Percentiles rank a stretch among this genome's conserved stretches.
Evolutionary conservation across 2,113 vertebrate genomes (phyloP).

Genomic region (Pseudorectes ferrugineus): DNA sequence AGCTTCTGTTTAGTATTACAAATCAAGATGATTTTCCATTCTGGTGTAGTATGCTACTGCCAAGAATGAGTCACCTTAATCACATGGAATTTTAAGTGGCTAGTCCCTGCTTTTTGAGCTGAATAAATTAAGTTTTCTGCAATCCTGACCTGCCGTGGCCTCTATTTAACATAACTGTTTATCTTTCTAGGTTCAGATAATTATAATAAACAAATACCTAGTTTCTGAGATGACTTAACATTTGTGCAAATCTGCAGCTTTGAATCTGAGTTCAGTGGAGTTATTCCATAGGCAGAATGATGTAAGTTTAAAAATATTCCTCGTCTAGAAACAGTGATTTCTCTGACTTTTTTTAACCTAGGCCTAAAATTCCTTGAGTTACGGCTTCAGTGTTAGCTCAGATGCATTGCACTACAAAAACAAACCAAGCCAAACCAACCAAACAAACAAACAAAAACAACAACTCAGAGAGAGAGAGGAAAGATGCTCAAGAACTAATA

Average conservation of each 20-base stretch:
- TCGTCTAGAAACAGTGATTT: background rate
- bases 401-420: background rate
- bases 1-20: background rate
- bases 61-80: constrained; percentile 5
- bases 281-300: background rate
- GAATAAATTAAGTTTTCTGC: background rate
- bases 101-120: background rate
- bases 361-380: background rate
- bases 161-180: background rate
- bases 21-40: background rate
- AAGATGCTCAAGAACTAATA: background rate
- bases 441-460: background rate
- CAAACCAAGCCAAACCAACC: background rate
- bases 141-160: background rate
- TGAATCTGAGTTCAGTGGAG: background rate
- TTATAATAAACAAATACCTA: background rate
- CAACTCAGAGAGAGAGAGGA: background rate
- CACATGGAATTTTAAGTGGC: background rate
- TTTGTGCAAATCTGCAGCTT: background rate
- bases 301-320: background rate
- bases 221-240: background rate
- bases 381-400: background rate
- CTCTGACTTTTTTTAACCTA: background rate
- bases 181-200: background rate
- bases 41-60: background rate